A percentile compares a stretch with the other conserved stretches of the same genome.
Evolutionary conservation across 2,113 vertebrate species (phyloP).

Genomic region (Crypturellus undulatus): DNA sequence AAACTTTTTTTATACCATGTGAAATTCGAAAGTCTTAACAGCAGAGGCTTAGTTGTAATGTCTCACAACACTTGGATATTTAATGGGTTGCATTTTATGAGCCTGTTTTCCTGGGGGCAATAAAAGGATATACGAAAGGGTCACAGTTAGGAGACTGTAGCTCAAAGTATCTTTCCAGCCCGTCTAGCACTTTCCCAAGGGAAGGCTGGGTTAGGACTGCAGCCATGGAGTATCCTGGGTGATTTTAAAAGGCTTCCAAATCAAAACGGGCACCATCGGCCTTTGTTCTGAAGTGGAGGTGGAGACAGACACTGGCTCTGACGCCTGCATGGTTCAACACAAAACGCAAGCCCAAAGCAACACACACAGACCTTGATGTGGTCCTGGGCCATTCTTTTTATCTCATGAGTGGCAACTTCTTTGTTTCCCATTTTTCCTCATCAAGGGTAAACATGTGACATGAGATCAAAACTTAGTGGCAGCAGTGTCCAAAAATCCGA

Average conservation of each 20-base stretch:
- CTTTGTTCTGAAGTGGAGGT: not conserved
- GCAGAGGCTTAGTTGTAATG: slow-evolving; percentile 27
- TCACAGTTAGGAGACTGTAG: slow-evolving; percentile 21
- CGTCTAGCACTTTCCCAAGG: slow-evolving; percentile 50
- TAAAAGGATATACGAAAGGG: slow-evolving; percentile 51
- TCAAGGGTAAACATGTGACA: not conserved
- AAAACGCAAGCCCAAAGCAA: slow-evolving; percentile 7
- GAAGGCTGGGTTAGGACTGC: slow-evolving; percentile 18
- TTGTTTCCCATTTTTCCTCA: not conserved
- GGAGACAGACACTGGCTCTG: slow-evolving; percentile 3
- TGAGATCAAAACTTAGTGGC: not conserved
- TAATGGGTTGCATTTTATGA: slow-evolving; percentile 59
- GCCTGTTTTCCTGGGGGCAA: slow-evolving; percentile 22
- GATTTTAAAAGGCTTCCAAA: slow-evolving; percentile 28
- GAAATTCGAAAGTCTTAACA: slow-evolving; percentile 58
- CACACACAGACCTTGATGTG: not conserved
- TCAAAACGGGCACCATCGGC: slow-evolving; percentile 7
- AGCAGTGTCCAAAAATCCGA: not conserved
- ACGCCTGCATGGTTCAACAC: not conserved
- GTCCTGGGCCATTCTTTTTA: not conserved
- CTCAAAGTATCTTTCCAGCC: slow-evolving; percentile 22
- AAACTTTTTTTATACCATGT: slow-evolving; percentile 68
- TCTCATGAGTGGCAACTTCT: not conserved
- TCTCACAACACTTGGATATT: slow-evolving; percentile 44
- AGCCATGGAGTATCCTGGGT: not conserved